Conservation (phyloP, 2,797 vertebrate species). For the Gorsachius magnificus region DNA sequence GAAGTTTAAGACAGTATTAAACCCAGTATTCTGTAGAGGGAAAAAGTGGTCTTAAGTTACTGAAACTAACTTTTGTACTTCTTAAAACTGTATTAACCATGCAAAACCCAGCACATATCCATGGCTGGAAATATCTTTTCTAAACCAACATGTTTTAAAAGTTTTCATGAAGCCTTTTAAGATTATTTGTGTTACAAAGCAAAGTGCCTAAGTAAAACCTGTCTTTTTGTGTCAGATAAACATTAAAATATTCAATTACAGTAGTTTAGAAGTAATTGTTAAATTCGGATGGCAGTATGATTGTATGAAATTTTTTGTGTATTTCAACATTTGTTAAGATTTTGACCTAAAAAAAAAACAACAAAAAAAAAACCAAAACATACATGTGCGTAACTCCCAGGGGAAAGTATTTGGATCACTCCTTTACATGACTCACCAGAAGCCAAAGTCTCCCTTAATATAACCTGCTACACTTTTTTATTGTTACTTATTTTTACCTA, state of each 20-base stretch:
- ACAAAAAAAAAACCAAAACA: too few species aligned
- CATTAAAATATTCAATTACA: neutral
- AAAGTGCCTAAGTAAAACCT: neutral
- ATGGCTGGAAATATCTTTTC: neutral
- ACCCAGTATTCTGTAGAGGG: neutral
- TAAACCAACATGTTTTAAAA: neutral
- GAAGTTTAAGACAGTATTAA: neutral
- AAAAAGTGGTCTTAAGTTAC: neutral
- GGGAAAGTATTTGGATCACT: neutral
- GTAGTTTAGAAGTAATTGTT: neutral
- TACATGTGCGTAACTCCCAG: neutral
- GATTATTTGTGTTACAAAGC: neutral
- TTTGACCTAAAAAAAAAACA: neutral
- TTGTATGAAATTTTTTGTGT: neutral
- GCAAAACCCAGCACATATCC: neutral
- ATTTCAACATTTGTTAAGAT: neutral
- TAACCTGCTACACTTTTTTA: neutral
- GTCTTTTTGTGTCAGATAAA: neutral
- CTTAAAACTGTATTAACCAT: neutral
- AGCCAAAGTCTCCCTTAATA: neutral
- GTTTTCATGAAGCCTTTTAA: neutral
- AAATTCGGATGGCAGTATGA: neutral
- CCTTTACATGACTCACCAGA: neutral
- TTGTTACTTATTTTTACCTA: neutral
- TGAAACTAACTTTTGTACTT: neutral